A percentile compares a stretch with the other conserved stretches of the same genome.
Conservation (phyloP, 2,888 invertebrate genomes). For the Tholera decimalis region DNA sequence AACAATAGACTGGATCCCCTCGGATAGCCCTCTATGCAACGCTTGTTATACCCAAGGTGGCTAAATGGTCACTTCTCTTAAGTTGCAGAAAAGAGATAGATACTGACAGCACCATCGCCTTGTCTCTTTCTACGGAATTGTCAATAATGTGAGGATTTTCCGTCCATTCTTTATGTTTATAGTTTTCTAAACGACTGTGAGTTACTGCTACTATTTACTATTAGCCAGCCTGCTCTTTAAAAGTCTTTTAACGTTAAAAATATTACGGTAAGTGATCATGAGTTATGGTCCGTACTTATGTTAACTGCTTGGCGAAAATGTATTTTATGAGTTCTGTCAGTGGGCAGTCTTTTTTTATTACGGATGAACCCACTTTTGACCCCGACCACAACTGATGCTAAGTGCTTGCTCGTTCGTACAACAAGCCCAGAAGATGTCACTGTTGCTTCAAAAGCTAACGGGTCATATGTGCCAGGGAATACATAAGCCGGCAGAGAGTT, state of each 20-base stretch:
- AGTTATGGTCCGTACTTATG: constrained; percentile 29
- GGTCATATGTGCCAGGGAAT: too few species aligned
- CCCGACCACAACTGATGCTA: too few species aligned
- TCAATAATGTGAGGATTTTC: neutral
- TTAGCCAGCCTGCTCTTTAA: constrained; percentile 41
- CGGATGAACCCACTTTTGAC: too few species aligned
- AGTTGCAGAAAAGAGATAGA: neutral
- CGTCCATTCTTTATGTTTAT: neutral
- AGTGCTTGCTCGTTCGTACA: too few species aligned
- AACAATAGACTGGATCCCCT: too few species aligned
- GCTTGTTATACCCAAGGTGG: too few species aligned
- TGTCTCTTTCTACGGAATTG: neutral
- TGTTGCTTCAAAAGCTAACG: too few species aligned
- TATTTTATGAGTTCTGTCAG: constrained; percentile 9
- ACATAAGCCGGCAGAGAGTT: too few species aligned
- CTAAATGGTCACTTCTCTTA: neutral
- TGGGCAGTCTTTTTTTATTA: neutral
- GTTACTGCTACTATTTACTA: constrained; percentile 46
- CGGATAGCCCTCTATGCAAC: too few species aligned
- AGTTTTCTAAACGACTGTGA: constrained; percentile 42
- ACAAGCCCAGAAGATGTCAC: too few species aligned
- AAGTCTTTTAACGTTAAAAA: constrained; percentile 43
- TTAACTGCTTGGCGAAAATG: constrained; percentile 17
- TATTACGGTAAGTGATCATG: constrained; percentile 33
- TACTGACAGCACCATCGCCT: neutral